Base-by-base conservation (phyloP, 92 coral and sea anemone genomes). In the Palythoa caribaeorum region DNA sequence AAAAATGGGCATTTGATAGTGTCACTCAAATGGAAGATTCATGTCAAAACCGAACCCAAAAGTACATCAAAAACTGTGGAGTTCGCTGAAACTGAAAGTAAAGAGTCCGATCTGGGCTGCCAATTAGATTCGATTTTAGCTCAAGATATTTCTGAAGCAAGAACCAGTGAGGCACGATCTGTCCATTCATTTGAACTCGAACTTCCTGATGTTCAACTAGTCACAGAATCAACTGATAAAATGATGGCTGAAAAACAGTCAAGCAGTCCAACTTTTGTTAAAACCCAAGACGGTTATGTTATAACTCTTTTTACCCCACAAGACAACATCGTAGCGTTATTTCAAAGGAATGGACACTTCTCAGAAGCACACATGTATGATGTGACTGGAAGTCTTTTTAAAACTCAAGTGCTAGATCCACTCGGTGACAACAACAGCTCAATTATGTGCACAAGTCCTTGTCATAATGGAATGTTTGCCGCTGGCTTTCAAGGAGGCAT, bases 401-500 rank as follows among this genome's bases (percentile, higher is more conserved):
- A 80, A 53, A 78, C 93, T 15, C 92, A 89, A 77, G 65, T 71
- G 5, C 77, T 95, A 62, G 94, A 93, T 63, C 98, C 96, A 3
- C 76, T 95, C 2, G 98, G 96, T 6, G 92, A 95, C 76, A 69
- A 92, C 13, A 93, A 93, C 65, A 91, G 96, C 9, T 75, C 96
- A 1, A 77, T 95, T 59, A 78, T 95, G 87, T 95, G 94, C 68
- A 81, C 90, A 7, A 91, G 93, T 19, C 89, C 92, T 1, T 95
- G 98, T 65, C 89, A 85, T 68, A 91, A 81, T 89, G 94, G 96
- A 3, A 65, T 87, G 7, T 87, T 95, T 85, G 96, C 94, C n/a
- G 90, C 84, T 8, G 98, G 98, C 17, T 95, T 95, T 53, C 98
- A 95, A 88, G 94, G 98, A 14, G 98, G 98, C 17, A 71, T 95